Conservation (phyloP, 1,140 invertebrate genomes). For the Drosophila novamexicana region DNA sequence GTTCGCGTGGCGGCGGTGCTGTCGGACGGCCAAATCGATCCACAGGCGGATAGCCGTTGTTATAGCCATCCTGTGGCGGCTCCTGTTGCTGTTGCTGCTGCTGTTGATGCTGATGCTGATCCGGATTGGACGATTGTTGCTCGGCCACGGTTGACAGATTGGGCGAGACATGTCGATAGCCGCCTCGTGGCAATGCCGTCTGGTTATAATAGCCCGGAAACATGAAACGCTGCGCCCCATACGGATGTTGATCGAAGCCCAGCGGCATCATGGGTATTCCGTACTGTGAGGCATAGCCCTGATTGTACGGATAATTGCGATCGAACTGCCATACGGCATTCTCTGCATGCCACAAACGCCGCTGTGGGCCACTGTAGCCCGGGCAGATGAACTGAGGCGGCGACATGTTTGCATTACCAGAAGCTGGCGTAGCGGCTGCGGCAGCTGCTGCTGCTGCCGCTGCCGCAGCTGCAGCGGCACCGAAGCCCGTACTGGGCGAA, state of each 20-base stretch:
- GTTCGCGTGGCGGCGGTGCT: slow-evolving; percentile 27
- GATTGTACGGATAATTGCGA: slow-evolving; percentile 72
- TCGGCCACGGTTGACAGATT: slow-evolving; percentile 18
- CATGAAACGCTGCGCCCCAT: slow-evolving; percentile 55
- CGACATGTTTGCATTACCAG: slow-evolving; percentile 16
- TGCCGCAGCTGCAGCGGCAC: slow-evolving; percentile 14
- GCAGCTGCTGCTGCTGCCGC: slow-evolving; percentile 14
- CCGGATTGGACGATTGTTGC: background rate
- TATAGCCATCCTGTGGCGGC: slow-evolving; percentile 8
- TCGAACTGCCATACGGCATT: slow-evolving; percentile 71
- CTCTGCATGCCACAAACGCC: slow-evolving; percentile 66
- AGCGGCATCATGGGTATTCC: slow-evolving; percentile 65
- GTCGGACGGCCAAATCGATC: slow-evolving; percentile 21
- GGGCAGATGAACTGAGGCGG: slow-evolving; percentile 55
- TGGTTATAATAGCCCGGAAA: slow-evolving; percentile 63
- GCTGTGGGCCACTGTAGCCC: slow-evolving; percentile 54
- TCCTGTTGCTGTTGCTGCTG: background rate
- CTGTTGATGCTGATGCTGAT: slow-evolving; percentile 6
- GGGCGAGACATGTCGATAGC: slow-evolving; percentile 43
- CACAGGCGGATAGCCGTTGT: slow-evolving; percentile 14
- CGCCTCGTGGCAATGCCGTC: slow-evolving; percentile 14
- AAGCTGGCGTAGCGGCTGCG: slow-evolving; percentile 7
- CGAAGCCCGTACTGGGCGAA: slow-evolving; percentile 36
- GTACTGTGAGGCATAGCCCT: slow-evolving; percentile 57
- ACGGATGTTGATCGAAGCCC: slow-evolving; percentile 56